Conservation (phyloP, 2,113 vertebrate genomes). For the Cercopithecus mona region DNA sequence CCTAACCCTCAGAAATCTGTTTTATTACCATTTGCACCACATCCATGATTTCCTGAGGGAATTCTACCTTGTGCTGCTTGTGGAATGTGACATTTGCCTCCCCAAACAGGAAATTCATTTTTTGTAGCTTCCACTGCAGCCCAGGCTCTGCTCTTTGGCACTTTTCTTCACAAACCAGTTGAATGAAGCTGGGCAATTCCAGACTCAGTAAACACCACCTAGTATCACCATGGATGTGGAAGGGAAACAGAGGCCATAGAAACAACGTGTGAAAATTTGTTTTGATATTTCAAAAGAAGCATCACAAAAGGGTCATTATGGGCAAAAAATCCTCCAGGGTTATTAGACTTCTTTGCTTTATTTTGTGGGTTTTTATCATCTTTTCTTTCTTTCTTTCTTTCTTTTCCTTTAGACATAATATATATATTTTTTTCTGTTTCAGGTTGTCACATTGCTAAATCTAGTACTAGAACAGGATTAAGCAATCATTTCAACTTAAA, state of each 20-base stretch:
- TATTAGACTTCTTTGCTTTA: background rate
- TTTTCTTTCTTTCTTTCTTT: background rate
- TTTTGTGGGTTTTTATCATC: background rate
- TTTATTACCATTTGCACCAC: background rate
- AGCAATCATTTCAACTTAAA: background rate
- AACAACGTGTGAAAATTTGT: background rate
- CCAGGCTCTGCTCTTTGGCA: fast-evolving
- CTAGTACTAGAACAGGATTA: background rate
- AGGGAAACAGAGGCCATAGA: background rate
- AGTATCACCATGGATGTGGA: background rate
- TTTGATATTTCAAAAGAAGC: background rate
- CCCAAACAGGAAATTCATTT: background rate
- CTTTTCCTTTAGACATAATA: background rate
- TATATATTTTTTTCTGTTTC: background rate
- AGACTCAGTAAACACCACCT: background rate
- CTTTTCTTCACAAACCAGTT: background rate
- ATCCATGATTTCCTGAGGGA: background rate
- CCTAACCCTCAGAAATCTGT: background rate
- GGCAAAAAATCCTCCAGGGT: background rate
- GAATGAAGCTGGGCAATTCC: background rate
- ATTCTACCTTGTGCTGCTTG: background rate
- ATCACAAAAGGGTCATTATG: background rate
- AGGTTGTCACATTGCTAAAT: background rate
- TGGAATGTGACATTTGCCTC: background rate
- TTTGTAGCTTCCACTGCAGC: background rate